Conservation (phyloP, 2,797 vertebrate species). For the Pangasius mekongensis region DNA sequence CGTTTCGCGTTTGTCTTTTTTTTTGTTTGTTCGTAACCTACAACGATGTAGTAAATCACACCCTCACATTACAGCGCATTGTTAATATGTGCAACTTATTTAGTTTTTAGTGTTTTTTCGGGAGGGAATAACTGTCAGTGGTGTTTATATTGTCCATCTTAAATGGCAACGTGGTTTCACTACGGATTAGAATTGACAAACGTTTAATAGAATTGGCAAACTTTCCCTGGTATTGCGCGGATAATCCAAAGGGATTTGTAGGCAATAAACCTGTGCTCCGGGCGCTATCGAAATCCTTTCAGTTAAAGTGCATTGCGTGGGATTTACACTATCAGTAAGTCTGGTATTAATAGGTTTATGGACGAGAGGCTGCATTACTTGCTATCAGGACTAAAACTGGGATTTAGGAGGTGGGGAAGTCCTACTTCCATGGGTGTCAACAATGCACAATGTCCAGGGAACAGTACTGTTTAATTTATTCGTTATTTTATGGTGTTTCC, state of each 20-base stretch:
- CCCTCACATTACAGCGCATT: neutral
- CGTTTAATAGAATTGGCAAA: constrained; percentile 27
- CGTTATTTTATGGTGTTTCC: neutral
- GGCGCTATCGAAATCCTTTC: constrained; percentile 18
- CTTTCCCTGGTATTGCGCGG: constrained; percentile 7
- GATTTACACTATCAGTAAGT: constrained; percentile 16
- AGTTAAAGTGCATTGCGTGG: constrained; percentile 8
- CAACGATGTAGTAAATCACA: neutral
- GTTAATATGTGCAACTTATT: neutral
- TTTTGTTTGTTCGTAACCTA: too few relatives aligned
- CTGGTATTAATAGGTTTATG: constrained; percentile 14
- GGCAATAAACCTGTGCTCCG: neutral
- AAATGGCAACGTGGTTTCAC: neutral
- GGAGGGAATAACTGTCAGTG: neutral
- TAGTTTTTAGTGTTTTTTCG: too few relatives aligned
- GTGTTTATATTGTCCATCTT: neutral
- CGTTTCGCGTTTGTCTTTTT: neutral
- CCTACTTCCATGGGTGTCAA: neutral
- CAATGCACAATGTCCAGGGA: neutral
- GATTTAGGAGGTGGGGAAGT: neutral
- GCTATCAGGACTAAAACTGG: constrained; percentile 7
- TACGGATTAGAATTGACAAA: neutral
- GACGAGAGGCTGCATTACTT: neutral
- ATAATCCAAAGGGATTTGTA: neutral
- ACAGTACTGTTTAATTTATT: neutral